Conservation (phyloP, 2,888 invertebrate genomes). For the Mythimna vitellina region DNA sequence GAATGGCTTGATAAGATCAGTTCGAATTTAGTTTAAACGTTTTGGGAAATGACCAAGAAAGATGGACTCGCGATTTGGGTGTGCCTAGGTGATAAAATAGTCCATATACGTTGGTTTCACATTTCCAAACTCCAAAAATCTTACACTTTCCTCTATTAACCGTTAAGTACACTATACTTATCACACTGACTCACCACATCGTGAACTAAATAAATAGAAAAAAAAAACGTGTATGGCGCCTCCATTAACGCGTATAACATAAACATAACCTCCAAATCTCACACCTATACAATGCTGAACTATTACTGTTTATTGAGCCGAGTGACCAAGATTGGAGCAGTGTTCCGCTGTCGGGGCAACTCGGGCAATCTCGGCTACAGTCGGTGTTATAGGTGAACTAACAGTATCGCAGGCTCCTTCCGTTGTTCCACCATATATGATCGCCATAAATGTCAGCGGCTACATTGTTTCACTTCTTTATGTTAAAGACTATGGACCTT, state of each 20-base stretch:
- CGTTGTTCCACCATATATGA: constrained; percentile 74
- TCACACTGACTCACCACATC: constrained; percentile 42
- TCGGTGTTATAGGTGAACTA: constrained; percentile 78
- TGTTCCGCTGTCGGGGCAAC: constrained; percentile 81
- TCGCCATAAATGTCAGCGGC: constrained; percentile 60
- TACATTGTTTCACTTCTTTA: constrained; percentile 61
- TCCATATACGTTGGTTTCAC: constrained; percentile 11
- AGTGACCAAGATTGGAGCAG: constrained; percentile 73
- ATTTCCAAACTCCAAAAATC: constrained; percentile 14
- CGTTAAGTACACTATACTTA: constrained; percentile 29
- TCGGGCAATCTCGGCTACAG: constrained; percentile 78
- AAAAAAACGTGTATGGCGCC: constrained; percentile 33
- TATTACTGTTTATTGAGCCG: constrained; percentile 63
- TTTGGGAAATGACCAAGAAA: not conserved
- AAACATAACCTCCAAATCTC: constrained; percentile 39
- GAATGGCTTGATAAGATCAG: constrained; percentile 12
- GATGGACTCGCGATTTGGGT: not conserved
- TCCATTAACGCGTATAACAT: constrained; percentile 38
- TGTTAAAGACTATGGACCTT: constrained; percentile 55
- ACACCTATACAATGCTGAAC: constrained; percentile 51
- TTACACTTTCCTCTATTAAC: constrained; percentile 34
- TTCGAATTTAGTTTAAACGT: constrained; percentile 1
- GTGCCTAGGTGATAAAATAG: constrained; percentile 26
- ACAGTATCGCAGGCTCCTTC: constrained; percentile 78
- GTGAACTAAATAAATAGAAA: constrained; percentile 21